Base-by-base conservation (phyloP, 2,888 invertebrate species). In the Nomada ferruginata region DNA sequence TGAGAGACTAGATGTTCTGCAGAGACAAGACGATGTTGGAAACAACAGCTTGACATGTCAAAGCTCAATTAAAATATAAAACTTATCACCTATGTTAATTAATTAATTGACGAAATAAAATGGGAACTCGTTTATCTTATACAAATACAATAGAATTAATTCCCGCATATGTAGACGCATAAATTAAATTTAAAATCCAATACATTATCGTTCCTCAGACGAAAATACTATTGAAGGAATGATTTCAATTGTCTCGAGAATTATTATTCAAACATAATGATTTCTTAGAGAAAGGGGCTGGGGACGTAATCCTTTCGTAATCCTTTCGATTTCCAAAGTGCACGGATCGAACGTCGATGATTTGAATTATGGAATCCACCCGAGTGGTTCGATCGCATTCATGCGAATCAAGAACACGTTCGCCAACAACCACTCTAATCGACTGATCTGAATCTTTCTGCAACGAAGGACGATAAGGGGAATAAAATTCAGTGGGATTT, bases 321-420 rank as follows among this genome's bases (percentile, higher is more conserved):
- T 47, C 15, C 47, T 13, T 13, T 13, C 47, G 47, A 47, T 47
- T 15, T 47, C 47, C 47, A 47, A 47, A 47, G 11, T 47, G 15
- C 47, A 47, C 15, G 13, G 47, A 47, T 85, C 77, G 78, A 82
- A 77, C 72, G 77, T 85, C 84, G 72, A 64, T 29, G 78, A 84
- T 78, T 82, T 83, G 77, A 75, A 74, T 76, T 77, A 83, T 84
- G 79, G 84, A 79, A 85, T 87, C 84, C 82, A 75, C 76, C 80
- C 76, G 84, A 85, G 84, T 83, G 75, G 83, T 50, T 57, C 82
- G 85, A 83, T 88, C 79, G 81, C 76, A 76, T 70, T 85, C 83
- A 81, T 80, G 83, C 85, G 79, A 74, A 71, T 82, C 77, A 71
- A 60, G 71, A 86, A 66, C 76, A 64, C 79, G 79, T 26, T 73